Conservation (phyloP, 2,113 vertebrate species). For the Myrmecobius fasciatus region DNA sequence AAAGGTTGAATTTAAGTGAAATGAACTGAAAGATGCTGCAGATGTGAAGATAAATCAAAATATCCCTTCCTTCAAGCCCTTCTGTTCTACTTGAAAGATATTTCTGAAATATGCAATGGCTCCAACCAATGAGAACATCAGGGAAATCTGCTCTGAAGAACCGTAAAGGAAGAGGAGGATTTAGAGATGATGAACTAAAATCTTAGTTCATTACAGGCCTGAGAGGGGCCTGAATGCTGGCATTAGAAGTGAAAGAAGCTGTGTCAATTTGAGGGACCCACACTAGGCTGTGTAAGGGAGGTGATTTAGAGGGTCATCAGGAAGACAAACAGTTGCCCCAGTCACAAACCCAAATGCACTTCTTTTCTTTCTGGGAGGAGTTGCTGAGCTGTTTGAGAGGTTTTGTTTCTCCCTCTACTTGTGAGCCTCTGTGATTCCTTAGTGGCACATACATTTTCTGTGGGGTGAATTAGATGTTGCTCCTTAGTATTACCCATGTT, state of each 20-base stretch:
- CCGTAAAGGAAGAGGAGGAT: not conserved
- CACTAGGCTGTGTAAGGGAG: not conserved
- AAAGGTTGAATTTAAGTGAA: not conserved
- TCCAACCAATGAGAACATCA: not conserved
- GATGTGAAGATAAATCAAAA: not conserved
- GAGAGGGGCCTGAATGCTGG: not conserved
- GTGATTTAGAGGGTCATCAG: not conserved
- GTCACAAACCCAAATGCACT: not conserved
- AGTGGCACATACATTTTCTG: no score
- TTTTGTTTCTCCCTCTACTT: not conserved
- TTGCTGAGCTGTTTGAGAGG: not conserved
- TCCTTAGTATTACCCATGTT: no score
- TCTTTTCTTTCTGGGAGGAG: not conserved
- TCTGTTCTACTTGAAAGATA: not conserved
- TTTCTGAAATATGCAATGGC: not conserved
- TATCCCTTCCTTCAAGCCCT: no score
- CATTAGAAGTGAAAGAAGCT: not conserved
- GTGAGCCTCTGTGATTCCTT: not conserved
- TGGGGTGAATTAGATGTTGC: no score
- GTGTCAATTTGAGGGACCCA: not conserved
- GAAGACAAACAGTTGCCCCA: not conserved
- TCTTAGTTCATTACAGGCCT: not conserved
- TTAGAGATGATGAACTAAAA: not conserved
- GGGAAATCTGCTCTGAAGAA: not conserved
- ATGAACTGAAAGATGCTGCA: not conserved